phyloP scores from a whole-genome alignment of 2,113 vertebrate species.

The Pseudorhombus dupliciocellatus region DNA sequence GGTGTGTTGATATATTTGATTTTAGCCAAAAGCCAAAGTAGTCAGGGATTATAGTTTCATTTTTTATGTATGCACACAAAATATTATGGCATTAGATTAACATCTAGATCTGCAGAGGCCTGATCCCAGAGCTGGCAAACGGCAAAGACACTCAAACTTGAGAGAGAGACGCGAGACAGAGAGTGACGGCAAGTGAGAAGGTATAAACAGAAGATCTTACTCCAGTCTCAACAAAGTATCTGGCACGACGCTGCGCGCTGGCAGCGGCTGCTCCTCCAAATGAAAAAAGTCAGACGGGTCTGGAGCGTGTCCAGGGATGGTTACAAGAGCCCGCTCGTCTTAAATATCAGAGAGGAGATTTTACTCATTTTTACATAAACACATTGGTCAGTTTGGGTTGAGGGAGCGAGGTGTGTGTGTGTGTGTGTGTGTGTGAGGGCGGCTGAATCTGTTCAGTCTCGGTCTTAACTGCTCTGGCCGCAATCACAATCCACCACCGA shows the following conservation, averaged over 20 bases:
- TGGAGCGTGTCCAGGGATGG: constrained; percentile 44
- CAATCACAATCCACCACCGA: constrained; percentile 47
- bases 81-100: constrained; percentile 3
- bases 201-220: constrained; percentile 65
- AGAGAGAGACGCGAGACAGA: constrained; percentile 17
- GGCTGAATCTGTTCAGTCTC: constrained; percentile 55
- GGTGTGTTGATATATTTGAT: neutral
- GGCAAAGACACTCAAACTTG: neutral
- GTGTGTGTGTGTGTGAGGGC: constrained; percentile 19
- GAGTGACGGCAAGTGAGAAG: constrained; percentile 23
- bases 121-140: constrained; percentile 9
- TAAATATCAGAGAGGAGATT: constrained; percentile 59
- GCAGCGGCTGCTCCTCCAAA: constrained; percentile 57
- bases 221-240: constrained; percentile 74
- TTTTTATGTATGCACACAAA: neutral
- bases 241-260: constrained; percentile 47
- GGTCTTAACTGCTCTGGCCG: constrained; percentile 41
- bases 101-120: neutral
- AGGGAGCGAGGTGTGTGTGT: neutral
- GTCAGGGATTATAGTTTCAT: neutral
- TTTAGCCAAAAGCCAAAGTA: neutral
- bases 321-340: constrained; percentile 48
- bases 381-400: constrained; percentile 39
- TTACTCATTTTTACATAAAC: constrained; percentile 64
- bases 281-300: constrained; percentile 27